These are phyloP conservation scores for Heteromyza rotundicornis DNA, from an alignment of 2,888 invertebrate genomes.

Conservation along the genomic window DNA sequence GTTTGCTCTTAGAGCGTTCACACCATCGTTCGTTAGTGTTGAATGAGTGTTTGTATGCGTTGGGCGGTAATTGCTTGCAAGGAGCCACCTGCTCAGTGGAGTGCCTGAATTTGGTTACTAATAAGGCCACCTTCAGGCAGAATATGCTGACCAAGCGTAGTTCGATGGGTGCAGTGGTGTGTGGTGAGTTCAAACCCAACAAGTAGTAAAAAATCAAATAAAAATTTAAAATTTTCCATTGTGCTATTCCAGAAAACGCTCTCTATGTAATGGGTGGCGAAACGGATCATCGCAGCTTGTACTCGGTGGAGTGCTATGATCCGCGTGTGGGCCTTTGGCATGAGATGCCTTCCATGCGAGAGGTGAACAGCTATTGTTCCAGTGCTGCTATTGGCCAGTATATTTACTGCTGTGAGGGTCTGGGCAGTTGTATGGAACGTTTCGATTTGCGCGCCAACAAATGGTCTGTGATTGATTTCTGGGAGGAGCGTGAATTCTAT, in stretches of 20 bases:
- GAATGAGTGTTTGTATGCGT: constrained; percentile 42
- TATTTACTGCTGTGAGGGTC: constrained; percentile 49
- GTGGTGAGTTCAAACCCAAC: constrained; percentile 27
- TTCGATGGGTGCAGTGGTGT: constrained; percentile 48
- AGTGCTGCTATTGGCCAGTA: constrained; percentile 39
- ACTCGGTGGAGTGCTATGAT: constrained; percentile 46
- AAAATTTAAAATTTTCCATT: too few relatives aligned
- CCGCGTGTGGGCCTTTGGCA: constrained; percentile 45
- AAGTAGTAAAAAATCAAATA: too few relatives aligned
- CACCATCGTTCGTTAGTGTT: constrained; percentile 47
- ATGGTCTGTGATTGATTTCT: constrained; percentile 49
- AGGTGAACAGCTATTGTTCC: constrained; percentile 48
- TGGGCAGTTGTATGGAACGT: constrained; percentile 48
- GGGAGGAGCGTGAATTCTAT: constrained; percentile 47
- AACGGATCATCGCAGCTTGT: constrained; percentile 43
- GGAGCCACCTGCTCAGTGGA: constrained; percentile 43
- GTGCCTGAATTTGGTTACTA: constrained; percentile 42
- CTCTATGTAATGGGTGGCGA: constrained; percentile 52
- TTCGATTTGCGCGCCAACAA: constrained; percentile 43
- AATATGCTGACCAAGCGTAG: constrained; percentile 45
- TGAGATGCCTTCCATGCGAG: constrained; percentile 39
- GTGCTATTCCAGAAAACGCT: constrained; percentile 32
- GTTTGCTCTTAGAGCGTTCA: constrained; percentile 40
- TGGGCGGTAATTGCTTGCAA: constrained; percentile 43
- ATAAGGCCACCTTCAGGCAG: constrained; percentile 37